Base-by-base conservation (phyloP, 2,797 vertebrate species). In the Characodon lateralis region DNA sequence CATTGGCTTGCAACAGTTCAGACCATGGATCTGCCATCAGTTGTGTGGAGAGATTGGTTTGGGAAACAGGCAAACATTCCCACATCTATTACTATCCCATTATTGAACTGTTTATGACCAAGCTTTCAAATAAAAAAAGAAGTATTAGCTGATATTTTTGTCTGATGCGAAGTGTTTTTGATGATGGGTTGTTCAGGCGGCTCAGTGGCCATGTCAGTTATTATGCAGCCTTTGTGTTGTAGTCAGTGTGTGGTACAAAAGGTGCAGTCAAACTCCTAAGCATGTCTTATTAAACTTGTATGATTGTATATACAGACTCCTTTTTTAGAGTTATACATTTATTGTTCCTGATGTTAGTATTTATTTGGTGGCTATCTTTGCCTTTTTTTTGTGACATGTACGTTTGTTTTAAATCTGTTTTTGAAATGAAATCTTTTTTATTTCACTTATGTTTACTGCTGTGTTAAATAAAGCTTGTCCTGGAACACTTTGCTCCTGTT, bases 401-500 rank as follows among this genome's bases (percentile, higher is more conserved):
- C 61, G 88, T 91, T 93, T 87, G 89, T 93, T 93, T 86, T 85
- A 92, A 92, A 86, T 92, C 90, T 92, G 87, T 93, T 95, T 95
- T 94, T 78, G 74, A 91, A 91, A 90, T 71, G 71, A 35, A 35
- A 82, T n/a, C 81, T 56, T 74, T 74, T 73, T 74, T 86, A 28
- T 6, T 58, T 48, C 24, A 41, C 73, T 63, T 48, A 56, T 79
- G 70, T 83, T 88, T 92, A 89, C 89, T 91, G 89, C 94, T 66
- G 89, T 93, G 89, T 92, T 93, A 84, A 95, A 95, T 95, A 94
- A 96, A 96, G 92, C 93, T 95, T 91, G 93, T 92, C 94, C 85
- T 90, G 84, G 90, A 85, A 61, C 82, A n/a, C 39, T 9, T 46
- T 76, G 10, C 41, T 74, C 16, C 2, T 72, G 9, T 87, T 13